Evolutionary conservation across 2,113 vertebrate genomes (phyloP), one percentile per base, ranked within the genome.

Genomic region (Hemibagrus wyckioides): DNA sequence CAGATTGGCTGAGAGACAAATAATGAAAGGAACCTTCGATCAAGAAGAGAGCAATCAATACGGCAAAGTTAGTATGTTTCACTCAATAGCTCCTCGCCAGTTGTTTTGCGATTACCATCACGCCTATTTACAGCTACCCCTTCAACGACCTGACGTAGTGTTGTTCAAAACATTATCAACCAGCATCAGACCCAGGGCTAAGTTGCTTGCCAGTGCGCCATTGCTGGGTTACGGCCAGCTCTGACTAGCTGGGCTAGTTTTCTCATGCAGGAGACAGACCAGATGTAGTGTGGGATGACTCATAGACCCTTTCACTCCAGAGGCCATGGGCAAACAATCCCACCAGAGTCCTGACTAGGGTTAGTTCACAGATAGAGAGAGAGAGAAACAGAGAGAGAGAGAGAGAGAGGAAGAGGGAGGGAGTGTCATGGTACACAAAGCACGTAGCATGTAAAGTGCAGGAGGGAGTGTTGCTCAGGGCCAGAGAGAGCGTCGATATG

Each of bases 401-500:
- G 59, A 71, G 85, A 83, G 67, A 65, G 81, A 87, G 82, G 39
- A 57, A 83, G 92, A 91, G 93, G 89, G 94, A 91, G 92, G 92
- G 91, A 92, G 90, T 90, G 94, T 93, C 94, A 93, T 88, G 92
- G 93, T 94, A 94, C 93, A 94, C 95, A 94, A 94, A 94, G 95
- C 94, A 95, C 93, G 93, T 93, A 94, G 89, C 94, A 93, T 92
- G 94, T 92, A 94, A 94, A 94, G 92, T 91, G 94, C 92, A 93
- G 92, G 91, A 91, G 94, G 89, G 94, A 93, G 91, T 90, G 94
- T 93, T 93, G 94, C 94, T 95, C 92, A 93, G 94, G 94, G 95
- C 92, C 93, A 91, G 93, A 90, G 93, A 93, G 93, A 93, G 93
- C 92, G 94, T 95, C 95, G 92, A 96, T 96, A 96, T 89, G 91